Base-by-base conservation (phyloP, 2,113 vertebrate species). In the Ailuropoda melanoleuca region DNA sequence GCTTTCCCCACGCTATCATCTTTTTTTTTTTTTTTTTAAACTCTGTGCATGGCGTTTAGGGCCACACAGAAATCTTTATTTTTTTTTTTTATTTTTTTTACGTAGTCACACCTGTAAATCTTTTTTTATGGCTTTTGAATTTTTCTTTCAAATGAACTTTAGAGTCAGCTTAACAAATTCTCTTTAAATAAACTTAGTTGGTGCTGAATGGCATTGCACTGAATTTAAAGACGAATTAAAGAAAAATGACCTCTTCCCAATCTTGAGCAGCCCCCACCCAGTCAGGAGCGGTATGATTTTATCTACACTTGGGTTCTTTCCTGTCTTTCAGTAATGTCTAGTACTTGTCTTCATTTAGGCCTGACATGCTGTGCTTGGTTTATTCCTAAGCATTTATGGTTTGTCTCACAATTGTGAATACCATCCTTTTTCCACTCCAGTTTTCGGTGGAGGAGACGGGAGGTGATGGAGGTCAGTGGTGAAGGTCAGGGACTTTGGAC, bases 61-160 rank as follows among this genome's bases (percentile, higher is more conserved):
- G 4, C 13, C 15, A 93, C 21, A 24, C 4, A 89, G 56, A 70
- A 62, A 95, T 92, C 37, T 90, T 83, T 31, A 90, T 60, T 93
- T 82, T 82, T 90, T 43, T 43, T 43, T 43, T 43, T 43, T 43
- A 43, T 90, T 83, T 31, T 60, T 93, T 82, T 82, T 90, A 34
- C 46, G 8, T 87, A 72, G 15, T 19, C 39, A 68, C 12, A 74
- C 9, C 37, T 88, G 11, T 29, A 66, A 14, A 88, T 82, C 31
- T 17, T 95, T 82, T 77, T 70, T 62, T 46, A 86, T 77, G 26
- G 8, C 12, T 90, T 95, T 31, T 90, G 66, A 18, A 88, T 62
- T 82, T 93, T 58, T 90, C 72, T 93, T 96, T 91, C 46, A 93
- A 74, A 66, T 39, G 66, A 96, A 85, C 53, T 91, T 91, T 58